Evolutionary conservation across 2,888 invertebrate species (phyloP), one percentile per base, ranked within the genome.

Genomic region (Fragum whitleyi): DNA sequence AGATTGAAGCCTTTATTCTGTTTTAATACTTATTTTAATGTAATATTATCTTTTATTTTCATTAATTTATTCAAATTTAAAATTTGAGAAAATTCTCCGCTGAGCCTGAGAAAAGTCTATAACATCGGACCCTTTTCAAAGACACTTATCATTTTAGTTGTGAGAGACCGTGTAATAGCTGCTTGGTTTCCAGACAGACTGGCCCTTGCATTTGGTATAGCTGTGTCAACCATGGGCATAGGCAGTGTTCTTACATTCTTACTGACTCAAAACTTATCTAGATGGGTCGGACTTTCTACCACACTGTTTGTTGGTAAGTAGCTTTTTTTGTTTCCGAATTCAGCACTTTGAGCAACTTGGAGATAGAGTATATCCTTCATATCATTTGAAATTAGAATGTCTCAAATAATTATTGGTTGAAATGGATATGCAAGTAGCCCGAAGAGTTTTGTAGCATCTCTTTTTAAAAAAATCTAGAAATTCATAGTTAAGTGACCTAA

Each of bases 241-340:
- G 93, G 92, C 7, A 92, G 91, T 82, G 93, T 93, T 6, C 85
- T 93, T 7, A 93, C 93, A 70, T 93, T 93, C 77, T 82, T 93
- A 42, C 65, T 92, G 2, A 93, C 93, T 2, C 86, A 87, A 11
- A 86, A 86, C 59, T 80, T 93, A 71, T 86, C 88, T 28, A 72
- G 86, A 26, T 67, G 69, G 32, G 86, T 88, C 74, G 92, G 93
- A 23, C 83, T 93, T 2, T 67, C 65, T 29, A 79, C 86, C 77
- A 91, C 92, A 16, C 79, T 93, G 7, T 93, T 92, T 92, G 87
- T 88, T 72, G 93, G 93, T 93, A 86, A 62, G 75, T 23, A 57
- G 19, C 19, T 51, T 5, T n/a, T 51, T 19, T 51, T 51, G 42
- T 16, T 42, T 42, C 16, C 42, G 16, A 42, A 11, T 16, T 11